Percentiles rank a stretch among this genome's conserved stretches.
Conservation (phyloP, 2,113 vertebrate genomes). For the Apteryx mantelli region DNA sequence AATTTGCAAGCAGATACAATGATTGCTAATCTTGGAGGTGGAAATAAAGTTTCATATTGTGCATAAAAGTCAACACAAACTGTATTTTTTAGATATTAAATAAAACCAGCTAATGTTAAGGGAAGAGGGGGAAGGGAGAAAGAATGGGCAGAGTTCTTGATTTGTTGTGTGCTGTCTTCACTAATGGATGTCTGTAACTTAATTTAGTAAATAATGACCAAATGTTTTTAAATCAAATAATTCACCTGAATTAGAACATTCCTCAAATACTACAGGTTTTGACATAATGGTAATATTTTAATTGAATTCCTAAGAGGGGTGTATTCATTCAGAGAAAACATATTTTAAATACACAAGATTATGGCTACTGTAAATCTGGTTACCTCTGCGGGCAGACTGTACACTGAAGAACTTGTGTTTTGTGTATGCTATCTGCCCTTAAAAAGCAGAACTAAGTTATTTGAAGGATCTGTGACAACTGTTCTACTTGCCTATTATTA, state of each 20-base stretch:
- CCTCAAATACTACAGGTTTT: background rate
- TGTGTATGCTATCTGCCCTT: background rate
- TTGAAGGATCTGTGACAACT: background rate
- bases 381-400: background rate
- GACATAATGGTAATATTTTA: background rate
- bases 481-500: background rate
- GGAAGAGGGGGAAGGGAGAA: background rate
- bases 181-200: background rate
- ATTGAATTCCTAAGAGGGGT: background rate
- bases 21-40: background rate
- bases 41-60: background rate
- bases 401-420: background rate
- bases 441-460: background rate
- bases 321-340: background rate
- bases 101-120: background rate
- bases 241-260: constrained; percentile 3
- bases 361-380: background rate
- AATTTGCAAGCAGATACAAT: background rate
- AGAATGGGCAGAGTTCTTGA: background rate
- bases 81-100: background rate
- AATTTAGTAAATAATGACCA: constrained; percentile 13
- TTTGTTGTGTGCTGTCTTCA: background rate
- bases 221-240: constrained; percentile 8
- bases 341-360: background rate
- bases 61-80: background rate